Evolutionary conservation across 2,113 vertebrate species (phyloP).

Genomic region (Phasianus colchicus): DNA sequence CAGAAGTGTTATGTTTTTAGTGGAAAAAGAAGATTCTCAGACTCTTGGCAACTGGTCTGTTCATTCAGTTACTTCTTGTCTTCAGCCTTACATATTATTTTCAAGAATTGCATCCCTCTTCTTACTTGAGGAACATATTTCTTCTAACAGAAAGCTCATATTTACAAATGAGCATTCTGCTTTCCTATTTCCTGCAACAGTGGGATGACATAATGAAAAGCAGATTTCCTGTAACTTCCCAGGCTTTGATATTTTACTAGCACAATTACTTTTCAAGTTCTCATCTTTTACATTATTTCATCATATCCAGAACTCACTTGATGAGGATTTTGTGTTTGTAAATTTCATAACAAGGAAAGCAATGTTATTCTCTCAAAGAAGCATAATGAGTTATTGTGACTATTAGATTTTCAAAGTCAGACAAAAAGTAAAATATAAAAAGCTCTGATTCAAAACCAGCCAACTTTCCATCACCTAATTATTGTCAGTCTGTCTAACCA

Average conservation of each 20-base stretch:
- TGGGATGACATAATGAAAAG: not conserved
- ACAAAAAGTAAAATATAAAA: not conserved
- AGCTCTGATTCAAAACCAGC: fast-evolving
- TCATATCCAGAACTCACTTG: not conserved
- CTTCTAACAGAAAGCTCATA: not conserved
- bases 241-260: not conserved
- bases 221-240: not conserved
- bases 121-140: not conserved
- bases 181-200: not conserved
- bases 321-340: not conserved
- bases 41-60: not conserved
- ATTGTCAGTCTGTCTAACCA: not conserved
- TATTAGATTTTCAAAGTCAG: not conserved
- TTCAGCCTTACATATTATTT: not conserved
- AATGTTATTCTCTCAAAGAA: not conserved
- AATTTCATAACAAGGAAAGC: not conserved
- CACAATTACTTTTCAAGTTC: not conserved
- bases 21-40: not conserved
- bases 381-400: not conserved
- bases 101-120: not conserved
- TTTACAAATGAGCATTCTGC: not conserved
- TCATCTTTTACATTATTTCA: not conserved
- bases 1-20: not conserved
- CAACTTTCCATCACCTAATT: not conserved
- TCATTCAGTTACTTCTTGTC: not conserved